Base-by-base conservation (phyloP, 2,113 vertebrate species). In the Nansenia antarctica region DNA sequence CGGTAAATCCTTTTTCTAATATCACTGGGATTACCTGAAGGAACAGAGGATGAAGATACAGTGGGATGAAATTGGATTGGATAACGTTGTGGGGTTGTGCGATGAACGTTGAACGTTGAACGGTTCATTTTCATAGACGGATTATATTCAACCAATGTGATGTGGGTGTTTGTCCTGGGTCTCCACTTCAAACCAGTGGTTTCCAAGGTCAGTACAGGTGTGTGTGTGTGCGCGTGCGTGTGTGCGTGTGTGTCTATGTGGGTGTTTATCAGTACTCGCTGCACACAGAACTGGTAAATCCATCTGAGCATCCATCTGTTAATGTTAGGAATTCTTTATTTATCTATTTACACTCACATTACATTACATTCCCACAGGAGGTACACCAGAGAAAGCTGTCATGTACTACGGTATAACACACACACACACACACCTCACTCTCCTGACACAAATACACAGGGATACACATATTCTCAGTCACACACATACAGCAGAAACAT, bases 321-420 rank as follows among this genome's bases (percentile, higher is more conserved):
- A 3, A 31, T 22, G 52, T 79, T 69, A 45, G 26, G 62, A 85
- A 77, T 74, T 52, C 65, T 87, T 81, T 61, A 67, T 65, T 67
- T 52, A 52, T 31, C 58, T 77, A 55, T 70, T 78, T 78, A 79
- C 45, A 20, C 77, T 81, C 76, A 77, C 69, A 76, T 57, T 47
- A 82, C 61, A 67, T 67, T 8, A 15, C 45, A 54, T 65, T 71
- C n/a, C n/a, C n/a, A n/a, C 2, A 14, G 57, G 57, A 82, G 64
- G 42, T 8, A 73, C 75, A 78, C 39, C 65, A 70, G 37, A 76
- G 31, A 63, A 32, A 64, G 47, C 2, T 61, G 70, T 64, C 62
- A 58, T 35, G 69, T 57, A 74, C 53, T 20, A 39, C 35, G n/a
- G 29, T 30, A 20, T n/a, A 42, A 66, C n/a, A 45, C 9, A 57